phyloP scores from a whole-genome alignment of 2,797 vertebrate species.

The Gallinago nigripennis region DNA sequence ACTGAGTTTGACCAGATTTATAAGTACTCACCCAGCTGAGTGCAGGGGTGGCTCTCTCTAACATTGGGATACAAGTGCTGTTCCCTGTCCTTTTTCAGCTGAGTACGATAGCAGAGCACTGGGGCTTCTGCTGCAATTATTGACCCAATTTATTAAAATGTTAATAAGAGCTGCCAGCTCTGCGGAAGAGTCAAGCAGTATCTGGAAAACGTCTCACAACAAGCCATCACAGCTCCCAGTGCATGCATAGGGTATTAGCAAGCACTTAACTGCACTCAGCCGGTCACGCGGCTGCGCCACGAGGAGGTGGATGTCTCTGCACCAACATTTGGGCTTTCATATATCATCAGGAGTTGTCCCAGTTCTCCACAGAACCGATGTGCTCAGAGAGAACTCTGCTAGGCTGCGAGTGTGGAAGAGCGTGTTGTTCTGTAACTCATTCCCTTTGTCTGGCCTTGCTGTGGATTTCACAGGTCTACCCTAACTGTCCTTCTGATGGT shows the following conservation, averaged over 20 bases:
- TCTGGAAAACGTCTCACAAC: neutral
- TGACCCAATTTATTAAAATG: constrained; percentile 27
- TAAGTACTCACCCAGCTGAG: neutral
- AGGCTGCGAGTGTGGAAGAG: neutral
- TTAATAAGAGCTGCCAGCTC: neutral
- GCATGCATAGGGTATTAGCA: neutral
- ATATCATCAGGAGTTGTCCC: neutral
- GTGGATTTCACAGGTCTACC: neutral
- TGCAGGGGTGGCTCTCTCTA: neutral
- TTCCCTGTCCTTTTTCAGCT: constrained; percentile 22
- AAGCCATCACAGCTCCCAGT: constrained; percentile 10
- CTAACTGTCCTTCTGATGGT: neutral
- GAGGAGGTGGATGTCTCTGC: neutral
- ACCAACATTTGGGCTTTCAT: neutral
- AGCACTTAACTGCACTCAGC: constrained; percentile 11
- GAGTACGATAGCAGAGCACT: neutral
- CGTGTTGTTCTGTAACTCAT: neutral
- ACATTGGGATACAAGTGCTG: neutral
- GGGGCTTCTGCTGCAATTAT: constrained; percentile 6
- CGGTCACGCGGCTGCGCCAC: neutral
- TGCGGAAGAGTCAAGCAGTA: neutral
- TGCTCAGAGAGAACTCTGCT: neutral
- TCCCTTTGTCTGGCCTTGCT: neutral
- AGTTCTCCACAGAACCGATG: neutral
- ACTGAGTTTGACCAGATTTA: neutral